Base-by-base conservation (phyloP, 2,113 vertebrate genomes). In the Python bivittatus region DNA sequence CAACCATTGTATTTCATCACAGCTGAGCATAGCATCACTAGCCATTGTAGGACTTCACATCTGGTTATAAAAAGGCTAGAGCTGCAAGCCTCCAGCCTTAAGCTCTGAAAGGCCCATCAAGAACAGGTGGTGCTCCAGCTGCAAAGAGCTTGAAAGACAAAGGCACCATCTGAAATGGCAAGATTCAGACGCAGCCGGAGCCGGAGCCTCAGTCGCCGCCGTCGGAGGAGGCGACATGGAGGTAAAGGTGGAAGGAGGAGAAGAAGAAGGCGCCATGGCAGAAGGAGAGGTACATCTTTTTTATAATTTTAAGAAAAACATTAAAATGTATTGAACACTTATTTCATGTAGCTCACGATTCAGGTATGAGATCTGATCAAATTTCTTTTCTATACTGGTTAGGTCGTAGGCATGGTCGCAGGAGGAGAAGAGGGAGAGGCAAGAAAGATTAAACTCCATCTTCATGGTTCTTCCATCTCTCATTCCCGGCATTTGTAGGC, bases 131-230 rank as follows among this genome's bases (percentile, higher is more conserved):
- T 29, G 91, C 91, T 91, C 91, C 91, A 86, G 91, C 91, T 91
- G 91, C 91, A 25, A 68, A 91, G 91, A 91, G 91, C 91, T 91
- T 68, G 48, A 87, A 91, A 29, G 60, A 29, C 90, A 52, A 68
- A 91, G 52, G 58, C 4, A 91, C 84, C 91, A 91, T 44, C 91
- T 68, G 12, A 68, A 72, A 91, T 91, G 91, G 91, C 91, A 91
- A 87, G 91, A 87, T 91, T 91, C 91, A 87, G 48, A 91, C 91
- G 84, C 91, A 91, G 91, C 91, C 60, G 84, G 84, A 91, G 90
- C 90, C 22, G 90, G 48, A 91, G 91, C 91, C 91, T 91, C 84
- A 91, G 91, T 72, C 84, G 91, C 27, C 84, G 91, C 13, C 91
- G 91, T 1, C n/a, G 60, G 1, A 44, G 84, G 61, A 68, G 91